Evolutionary conservation across 2,113 vertebrate genomes (phyloP).

Genomic region (Oenanthe oenanthe): DNA sequence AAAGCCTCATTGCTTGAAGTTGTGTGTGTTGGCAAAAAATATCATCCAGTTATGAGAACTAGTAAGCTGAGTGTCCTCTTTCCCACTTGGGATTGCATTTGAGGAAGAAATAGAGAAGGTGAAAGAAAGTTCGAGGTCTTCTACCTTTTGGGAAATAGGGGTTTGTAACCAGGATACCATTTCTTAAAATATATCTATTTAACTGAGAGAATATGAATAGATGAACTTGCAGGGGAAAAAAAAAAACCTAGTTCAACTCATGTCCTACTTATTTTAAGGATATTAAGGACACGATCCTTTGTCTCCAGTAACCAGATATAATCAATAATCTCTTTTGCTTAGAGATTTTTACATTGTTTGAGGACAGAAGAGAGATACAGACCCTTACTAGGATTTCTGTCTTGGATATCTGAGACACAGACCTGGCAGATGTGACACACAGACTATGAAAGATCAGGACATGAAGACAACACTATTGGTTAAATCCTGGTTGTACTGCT

Average conservation of each 20-base stretch:
- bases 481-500: not conserved
- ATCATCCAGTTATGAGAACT: not conserved
- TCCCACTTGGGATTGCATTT: not conserved
- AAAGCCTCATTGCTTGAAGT: not conserved
- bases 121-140: not conserved
- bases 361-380: not conserved
- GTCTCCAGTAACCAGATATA: not conserved
- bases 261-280: not conserved
- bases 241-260: not conserved
- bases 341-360: not conserved
- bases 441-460: not conserved
- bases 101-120: not conserved
- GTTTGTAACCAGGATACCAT: conserved; percentile 25
- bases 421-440: not conserved
- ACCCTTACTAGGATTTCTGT: not conserved
- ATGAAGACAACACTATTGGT: not conserved
- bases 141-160: not conserved
- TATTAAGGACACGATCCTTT: not conserved
- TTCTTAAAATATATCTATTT: conserved; percentile 17
- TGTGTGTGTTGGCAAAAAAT: not conserved
- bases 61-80: not conserved
- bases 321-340: not conserved
- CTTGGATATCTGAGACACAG: not conserved
- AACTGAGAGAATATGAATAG: not conserved
- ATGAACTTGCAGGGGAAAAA: not conserved